These are phyloP conservation scores for Macrobrachium nipponense DNA, from an alignment of 1,140 invertebrate genomes.

Conservation along the genomic window DNA sequence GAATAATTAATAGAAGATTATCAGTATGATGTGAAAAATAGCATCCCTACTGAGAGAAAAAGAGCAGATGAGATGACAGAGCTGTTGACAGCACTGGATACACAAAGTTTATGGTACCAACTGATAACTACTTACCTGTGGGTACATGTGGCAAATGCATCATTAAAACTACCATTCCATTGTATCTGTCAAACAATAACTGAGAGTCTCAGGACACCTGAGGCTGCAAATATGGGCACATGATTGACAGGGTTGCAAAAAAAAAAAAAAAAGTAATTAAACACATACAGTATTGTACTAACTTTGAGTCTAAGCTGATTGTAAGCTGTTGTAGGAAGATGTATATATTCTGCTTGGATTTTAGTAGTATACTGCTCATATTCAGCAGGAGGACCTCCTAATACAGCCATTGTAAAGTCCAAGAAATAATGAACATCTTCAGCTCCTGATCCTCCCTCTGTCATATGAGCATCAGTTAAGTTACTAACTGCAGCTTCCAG, in stretches of 20 bases:
- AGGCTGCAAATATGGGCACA: background rate
- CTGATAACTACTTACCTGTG: no score
- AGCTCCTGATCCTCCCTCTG: conserved; percentile 26
- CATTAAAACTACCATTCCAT: no score
- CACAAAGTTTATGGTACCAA: no score
- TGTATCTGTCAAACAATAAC: no score
- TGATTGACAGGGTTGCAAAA: background rate
- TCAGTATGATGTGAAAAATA: no score
- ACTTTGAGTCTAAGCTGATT: conserved; percentile 50
- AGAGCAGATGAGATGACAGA: no score
- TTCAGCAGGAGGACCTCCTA: conserved; percentile 27
- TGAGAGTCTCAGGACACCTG: no score
- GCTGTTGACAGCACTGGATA: no score
- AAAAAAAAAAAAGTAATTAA: background rate
- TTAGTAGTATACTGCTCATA: conserved; percentile 54
- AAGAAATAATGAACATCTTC: conserved; percentile 50
- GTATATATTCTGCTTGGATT: conserved; percentile 53
- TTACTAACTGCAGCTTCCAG: conserved; percentile 48
- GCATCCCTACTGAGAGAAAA: no score
- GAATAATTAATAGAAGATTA: no score
- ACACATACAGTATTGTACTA: background rate
- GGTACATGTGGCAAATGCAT: no score
- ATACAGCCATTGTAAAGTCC: conserved; percentile 46
- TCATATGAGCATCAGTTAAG: conserved; percentile 51
- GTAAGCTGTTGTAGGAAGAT: conserved; percentile 46